Conservation (phyloP, 2,113 vertebrate genomes). For the Gavialis gangeticus region DNA sequence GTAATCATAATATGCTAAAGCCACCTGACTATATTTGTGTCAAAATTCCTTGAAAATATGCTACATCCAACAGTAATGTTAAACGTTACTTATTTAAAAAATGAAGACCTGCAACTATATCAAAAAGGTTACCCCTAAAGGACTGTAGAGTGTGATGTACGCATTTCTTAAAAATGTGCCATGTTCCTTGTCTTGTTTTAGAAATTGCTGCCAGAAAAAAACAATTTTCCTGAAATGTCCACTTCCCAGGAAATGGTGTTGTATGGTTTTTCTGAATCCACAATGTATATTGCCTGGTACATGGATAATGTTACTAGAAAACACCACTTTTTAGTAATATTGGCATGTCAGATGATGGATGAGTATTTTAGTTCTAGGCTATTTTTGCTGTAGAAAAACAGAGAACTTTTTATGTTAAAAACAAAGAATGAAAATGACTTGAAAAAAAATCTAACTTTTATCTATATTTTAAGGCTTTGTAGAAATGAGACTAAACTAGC, state of each 20-base stretch:
- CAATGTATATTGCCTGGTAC: rapidly evolving
- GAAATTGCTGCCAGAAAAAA: background rate
- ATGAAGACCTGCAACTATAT: rapidly evolving
- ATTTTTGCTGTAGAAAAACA: background rate
- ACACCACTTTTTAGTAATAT: background rate
- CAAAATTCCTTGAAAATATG: background rate
- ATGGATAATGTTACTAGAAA: background rate
- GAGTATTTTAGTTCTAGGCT: background rate
- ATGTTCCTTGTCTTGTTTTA: background rate
- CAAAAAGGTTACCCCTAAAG: background rate
- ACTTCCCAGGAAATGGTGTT: background rate
- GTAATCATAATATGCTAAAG: background rate
- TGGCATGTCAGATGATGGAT: rapidly evolving
- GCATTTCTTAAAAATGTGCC: rapidly evolving
- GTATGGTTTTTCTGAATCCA: background rate
- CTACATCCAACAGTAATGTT: background rate
- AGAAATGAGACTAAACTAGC: background rate
- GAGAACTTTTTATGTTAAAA: background rate
- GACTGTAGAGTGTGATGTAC: background rate
- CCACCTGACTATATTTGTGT: background rate
- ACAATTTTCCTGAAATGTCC: background rate
- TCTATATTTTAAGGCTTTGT: background rate
- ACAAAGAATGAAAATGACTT: background rate
- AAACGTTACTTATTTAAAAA: background rate
- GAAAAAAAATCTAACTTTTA: background rate